Percentiles rank a stretch among this genome's conserved stretches.
These are phyloP conservation scores for Flexamia atlantica DNA, from an alignment of 2,888 invertebrate species.

Conservation along the genomic window DNA sequence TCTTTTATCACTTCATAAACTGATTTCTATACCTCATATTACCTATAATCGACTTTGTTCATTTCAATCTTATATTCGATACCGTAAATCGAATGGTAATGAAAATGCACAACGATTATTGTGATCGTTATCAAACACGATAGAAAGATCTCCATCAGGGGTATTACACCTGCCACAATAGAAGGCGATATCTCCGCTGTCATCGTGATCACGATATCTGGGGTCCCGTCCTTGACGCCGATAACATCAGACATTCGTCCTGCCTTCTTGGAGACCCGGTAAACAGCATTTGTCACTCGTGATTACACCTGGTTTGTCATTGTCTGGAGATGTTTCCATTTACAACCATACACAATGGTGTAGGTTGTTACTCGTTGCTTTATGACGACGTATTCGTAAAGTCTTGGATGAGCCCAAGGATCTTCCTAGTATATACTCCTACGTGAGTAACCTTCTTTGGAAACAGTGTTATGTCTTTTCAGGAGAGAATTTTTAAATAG, in stretches of 20 bases:
- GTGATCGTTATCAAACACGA: not conserved
- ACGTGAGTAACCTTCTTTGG: not conserved
- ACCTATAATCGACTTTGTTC: too few species aligned
- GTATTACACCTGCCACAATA: not conserved
- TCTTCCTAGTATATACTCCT: not conserved
- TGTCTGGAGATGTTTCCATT: constrained; percentile 30
- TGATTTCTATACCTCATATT: too few species aligned
- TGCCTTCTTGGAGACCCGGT: not conserved
- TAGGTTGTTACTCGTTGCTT: not conserved
- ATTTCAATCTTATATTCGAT: too few species aligned
- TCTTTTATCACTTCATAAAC: too few species aligned
- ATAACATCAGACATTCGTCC: not conserved
- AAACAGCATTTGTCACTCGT: not conserved
- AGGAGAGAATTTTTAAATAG: too few species aligned
- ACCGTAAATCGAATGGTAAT: too few species aligned
- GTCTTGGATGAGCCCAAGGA: not conserved
- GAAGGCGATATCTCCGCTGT: not conserved
- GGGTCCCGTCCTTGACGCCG: not conserved
- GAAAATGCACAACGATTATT: too few species aligned
- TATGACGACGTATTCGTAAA: constrained; percentile 3
- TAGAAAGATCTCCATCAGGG: not conserved
- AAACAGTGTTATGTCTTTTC: not conserved
- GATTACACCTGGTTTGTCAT: constrained; percentile 15
- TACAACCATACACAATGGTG: constrained; percentile 10
- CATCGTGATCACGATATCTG: constrained; percentile 20